These are phyloP conservation scores for Trichonephila clavipes DNA, from an alignment of 1,140 invertebrate species.

Conservation along the genomic window DNA sequence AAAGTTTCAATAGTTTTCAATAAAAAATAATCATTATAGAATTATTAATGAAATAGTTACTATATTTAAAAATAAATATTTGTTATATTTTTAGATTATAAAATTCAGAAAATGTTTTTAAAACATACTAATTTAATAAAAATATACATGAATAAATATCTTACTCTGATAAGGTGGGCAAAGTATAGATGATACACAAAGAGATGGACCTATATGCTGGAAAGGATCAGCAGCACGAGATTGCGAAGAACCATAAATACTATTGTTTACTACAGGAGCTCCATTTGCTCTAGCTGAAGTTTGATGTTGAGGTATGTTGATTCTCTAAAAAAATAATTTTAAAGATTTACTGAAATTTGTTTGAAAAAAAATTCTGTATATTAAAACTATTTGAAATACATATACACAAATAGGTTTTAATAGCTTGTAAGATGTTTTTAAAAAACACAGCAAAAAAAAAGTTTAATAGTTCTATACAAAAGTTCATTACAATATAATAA, in stretches of 20 bases:
- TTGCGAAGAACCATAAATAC: slow-evolving; percentile 84
- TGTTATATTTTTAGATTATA: background rate
- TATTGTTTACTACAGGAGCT: slow-evolving; percentile 83
- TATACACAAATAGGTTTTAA: background rate
- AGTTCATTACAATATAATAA: too few relatives aligned
- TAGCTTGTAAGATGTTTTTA: too few relatives aligned
- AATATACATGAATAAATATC: background rate
- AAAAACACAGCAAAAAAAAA: too few relatives aligned
- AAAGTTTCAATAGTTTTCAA: too few relatives aligned
- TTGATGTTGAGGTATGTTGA: slow-evolving; percentile 77
- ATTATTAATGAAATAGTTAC: too few relatives aligned
- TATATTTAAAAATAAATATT: too few relatives aligned
- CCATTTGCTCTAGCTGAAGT: slow-evolving; percentile 68
- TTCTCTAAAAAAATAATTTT: slow-evolving; percentile 46
- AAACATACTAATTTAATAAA: background rate
- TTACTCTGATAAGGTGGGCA: slow-evolving; percentile 89
- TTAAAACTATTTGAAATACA: background rate
- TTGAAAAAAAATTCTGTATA: background rate
- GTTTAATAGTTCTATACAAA: too few relatives aligned
- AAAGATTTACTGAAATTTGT: background rate
- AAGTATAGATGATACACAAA: slow-evolving; percentile 93
- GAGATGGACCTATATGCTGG: slow-evolving; percentile 86
- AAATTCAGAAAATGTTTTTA: background rate
- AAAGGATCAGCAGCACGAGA: slow-evolving; percentile 86
- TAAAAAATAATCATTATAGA: too few relatives aligned